Percentiles rank a stretch among this genome's conserved stretches.
Conservation (phyloP, 1,140 invertebrate species). For the Cydia pomonella region DNA sequence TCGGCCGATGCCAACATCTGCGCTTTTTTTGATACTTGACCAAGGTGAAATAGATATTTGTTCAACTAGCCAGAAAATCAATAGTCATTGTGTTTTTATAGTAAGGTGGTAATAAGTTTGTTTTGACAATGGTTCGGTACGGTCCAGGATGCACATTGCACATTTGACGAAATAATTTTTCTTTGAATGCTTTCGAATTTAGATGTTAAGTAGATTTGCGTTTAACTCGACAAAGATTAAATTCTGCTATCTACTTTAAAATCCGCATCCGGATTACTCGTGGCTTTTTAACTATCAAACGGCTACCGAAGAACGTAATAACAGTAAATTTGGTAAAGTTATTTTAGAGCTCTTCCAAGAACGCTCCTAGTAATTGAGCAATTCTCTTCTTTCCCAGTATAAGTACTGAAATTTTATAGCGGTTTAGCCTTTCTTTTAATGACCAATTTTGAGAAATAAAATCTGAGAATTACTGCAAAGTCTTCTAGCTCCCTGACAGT, state of each 20-base stretch:
- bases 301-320: constrained; percentile 9
- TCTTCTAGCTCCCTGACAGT: neutral
- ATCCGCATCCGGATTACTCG: constrained; percentile 13
- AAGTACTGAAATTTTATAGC: constrained; percentile 2
- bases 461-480: neutral
- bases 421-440: constrained; percentile 1
- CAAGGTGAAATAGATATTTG: constrained; percentile 75
- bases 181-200: constrained; percentile 30
- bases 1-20: constrained; percentile 73
- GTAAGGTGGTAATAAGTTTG: constrained; percentile 68
- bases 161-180: constrained; percentile 33
- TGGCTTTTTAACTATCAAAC: constrained; percentile 10
- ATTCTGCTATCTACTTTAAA: neutral
- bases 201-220: constrained; percentile 22
- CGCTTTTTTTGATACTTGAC: constrained; percentile 64
- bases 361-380: neutral
- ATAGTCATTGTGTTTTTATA: constrained; percentile 66
- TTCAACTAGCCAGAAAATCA: constrained; percentile 79
- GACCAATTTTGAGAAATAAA: neutral
- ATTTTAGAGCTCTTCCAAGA: constrained; percentile 5
- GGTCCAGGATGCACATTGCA: constrained; percentile 38
- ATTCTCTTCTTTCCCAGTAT: constrained; percentile 1
- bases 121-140: constrained; percentile 59
- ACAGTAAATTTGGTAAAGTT: constrained; percentile 10
- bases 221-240: neutral